Percentiles rank a stretch among this genome's conserved stretches.
phyloP scores from a whole-genome alignment of 2,113 vertebrate species.

The Plotosus lineatus region DNA sequence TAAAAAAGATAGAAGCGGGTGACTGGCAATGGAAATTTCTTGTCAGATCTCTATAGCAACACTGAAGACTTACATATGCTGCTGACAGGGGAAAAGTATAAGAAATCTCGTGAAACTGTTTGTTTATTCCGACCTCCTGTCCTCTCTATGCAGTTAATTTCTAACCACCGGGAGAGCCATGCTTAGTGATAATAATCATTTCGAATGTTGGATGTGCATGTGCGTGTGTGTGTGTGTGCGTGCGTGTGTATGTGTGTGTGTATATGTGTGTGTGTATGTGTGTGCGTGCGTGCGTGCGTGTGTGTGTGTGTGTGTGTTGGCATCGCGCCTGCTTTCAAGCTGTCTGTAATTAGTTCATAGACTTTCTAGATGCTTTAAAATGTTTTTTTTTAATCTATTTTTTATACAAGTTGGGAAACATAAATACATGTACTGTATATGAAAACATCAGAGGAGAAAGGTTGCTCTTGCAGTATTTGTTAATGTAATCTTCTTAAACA shows the following conservation, averaged over 20 bases:
- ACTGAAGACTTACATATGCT: slow-evolving; percentile 35
- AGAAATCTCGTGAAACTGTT: slow-evolving; percentile 40
- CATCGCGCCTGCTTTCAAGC: slow-evolving; percentile 49
- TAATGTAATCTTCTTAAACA: too few relatives aligned
- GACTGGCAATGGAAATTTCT: not conserved
- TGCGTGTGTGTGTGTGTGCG: slow-evolving; percentile 18
- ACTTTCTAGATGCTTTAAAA: slow-evolving; percentile 59
- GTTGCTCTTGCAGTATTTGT: too few relatives aligned
- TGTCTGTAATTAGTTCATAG: slow-evolving; percentile 55
- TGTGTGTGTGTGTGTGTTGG: slow-evolving; percentile 37
- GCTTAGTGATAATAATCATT: slow-evolving; percentile 34
- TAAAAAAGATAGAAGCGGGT: slow-evolving; percentile 29
- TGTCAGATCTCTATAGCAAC: slow-evolving; percentile 41
- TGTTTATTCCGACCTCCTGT: slow-evolving; percentile 46
- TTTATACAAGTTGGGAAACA: not conserved
- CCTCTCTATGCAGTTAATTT: slow-evolving; percentile 35
- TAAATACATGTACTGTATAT: slow-evolving; percentile 22
- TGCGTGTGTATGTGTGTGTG: slow-evolving; percentile 17
- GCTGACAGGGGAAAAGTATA: slow-evolving; percentile 11
- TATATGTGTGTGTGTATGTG: not conserved
- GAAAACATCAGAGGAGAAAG: too few relatives aligned
- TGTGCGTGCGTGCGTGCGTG: too few relatives aligned
- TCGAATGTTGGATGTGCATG: slow-evolving; percentile 38
- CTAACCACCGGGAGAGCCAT: slow-evolving; percentile 35
- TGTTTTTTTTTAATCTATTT: slow-evolving; percentile 48